Base-by-base conservation (phyloP, 1,140 invertebrate species). In the Rhynchophorus ferrugineus region DNA sequence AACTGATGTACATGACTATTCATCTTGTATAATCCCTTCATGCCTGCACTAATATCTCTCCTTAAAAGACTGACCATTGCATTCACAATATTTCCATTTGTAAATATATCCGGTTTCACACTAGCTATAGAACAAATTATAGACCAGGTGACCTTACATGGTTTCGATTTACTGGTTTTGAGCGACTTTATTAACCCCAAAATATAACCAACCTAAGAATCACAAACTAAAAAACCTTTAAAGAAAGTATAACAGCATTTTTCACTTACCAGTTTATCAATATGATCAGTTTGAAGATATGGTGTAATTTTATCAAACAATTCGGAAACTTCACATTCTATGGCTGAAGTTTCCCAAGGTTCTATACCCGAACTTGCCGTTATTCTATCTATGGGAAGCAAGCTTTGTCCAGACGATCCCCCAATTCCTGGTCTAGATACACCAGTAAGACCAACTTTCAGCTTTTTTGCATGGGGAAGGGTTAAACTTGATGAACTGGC, bases 1-100 rank as follows among this genome's bases (percentile, higher is more conserved):
- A 95, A 68, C 9, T 94, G 83, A 54, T 89, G 83, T n/a, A 89
- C 80, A 21, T 88, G 70, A 1, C 83, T 78, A 70, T 91, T 93
- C n/a, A 61, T 67, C 70, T 91, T 92, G 53, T 75, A 78, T 60
- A 83, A 84, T 49, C 87, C 85, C 60, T 73, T 77, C 58, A 79
- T 68, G 11, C 83, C 72, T 49, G 83, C 79, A 68, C 73, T 82
- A 69, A 76, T 71, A 60, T 95, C 90, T 36, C 88, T 73, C 61
- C 87, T 85, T 37, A 96, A 69, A n/a, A 93, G 71, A 17, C 85
- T 89, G 45, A 89, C 82, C 2, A 96, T 73, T 2, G 83, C 89
- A 63, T 86, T 83, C 13, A 85, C 78, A 9, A 92, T 81, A 38
- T 81, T 75, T 62, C 95, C 90, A 64, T 84, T 85, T 3, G 77